Percentiles rank a stretch among this genome's conserved stretches.
These are phyloP conservation scores for Brachionus asplanchnoidis DNA, from an alignment of 1,140 invertebrate genomes.

Conservation along the genomic window DNA sequence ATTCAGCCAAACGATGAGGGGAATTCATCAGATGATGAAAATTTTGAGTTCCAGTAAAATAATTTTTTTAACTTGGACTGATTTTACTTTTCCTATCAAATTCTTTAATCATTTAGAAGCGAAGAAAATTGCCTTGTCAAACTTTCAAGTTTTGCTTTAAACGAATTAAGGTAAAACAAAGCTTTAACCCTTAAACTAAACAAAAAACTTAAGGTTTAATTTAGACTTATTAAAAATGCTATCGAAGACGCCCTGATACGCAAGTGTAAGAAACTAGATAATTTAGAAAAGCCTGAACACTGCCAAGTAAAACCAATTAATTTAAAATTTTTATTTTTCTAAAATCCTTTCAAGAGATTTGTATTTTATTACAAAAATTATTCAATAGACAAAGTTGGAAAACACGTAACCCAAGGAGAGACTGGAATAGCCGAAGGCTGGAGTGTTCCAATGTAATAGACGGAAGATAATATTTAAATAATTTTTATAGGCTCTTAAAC, in stretches of 20 bases:
- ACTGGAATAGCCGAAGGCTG: conserved; percentile 39
- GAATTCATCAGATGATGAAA: not conserved
- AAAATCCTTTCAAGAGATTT: not conserved
- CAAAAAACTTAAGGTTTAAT: not conserved
- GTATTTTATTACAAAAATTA: conserved; percentile 32
- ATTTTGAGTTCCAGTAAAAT: not conserved
- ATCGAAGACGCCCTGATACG: not conserved
- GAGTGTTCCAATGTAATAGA: conserved; percentile 25
- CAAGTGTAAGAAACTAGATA: conserved; percentile 9
- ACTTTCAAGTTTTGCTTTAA: not conserved
- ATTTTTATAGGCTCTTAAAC: too few species aligned
- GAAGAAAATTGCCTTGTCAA: not conserved
- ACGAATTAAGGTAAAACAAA: conserved; percentile 1
- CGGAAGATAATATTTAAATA: too few species aligned
- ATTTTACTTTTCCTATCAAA: not conserved
- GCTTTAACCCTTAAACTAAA: too few species aligned
- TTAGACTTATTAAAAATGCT: conserved; percentile 14
- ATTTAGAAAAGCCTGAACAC: not conserved
- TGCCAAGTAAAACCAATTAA: not conserved
- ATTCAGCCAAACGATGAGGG: not conserved
- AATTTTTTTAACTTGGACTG: too few species aligned
- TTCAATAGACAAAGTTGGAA: conserved; percentile 14
- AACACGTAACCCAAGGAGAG: not conserved
- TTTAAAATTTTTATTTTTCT: not conserved
- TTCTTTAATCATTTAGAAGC: not conserved